Conservation (phyloP, 2,113 vertebrate species). For the Sigmodon hispidus region DNA sequence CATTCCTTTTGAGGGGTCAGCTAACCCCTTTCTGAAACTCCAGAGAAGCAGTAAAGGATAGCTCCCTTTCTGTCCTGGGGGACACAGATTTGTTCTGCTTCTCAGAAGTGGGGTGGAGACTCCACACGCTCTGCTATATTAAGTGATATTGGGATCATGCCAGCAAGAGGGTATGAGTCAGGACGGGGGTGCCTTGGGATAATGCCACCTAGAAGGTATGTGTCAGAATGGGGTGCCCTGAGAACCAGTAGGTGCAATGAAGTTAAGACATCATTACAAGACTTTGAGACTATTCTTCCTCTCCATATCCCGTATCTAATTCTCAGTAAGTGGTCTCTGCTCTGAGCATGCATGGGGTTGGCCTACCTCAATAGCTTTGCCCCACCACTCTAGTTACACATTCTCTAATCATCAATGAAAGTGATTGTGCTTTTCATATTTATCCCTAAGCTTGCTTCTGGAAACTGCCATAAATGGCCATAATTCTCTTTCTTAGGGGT, state of each 20-base stretch:
- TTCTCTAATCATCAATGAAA: not conserved
- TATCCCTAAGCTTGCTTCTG: not conserved
- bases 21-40: not conserved
- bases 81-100: not conserved
- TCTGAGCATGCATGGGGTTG: not conserved
- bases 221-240: not conserved
- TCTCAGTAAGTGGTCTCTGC: not conserved
- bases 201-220: not conserved
- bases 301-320: not conserved
- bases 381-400: fast-evolving
- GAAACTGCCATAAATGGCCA: not conserved
- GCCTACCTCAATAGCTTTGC: not conserved
- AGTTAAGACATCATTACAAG: not conserved
- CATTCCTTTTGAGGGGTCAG: not conserved
- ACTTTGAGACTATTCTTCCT: not conserved
- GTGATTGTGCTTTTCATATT: not conserved
- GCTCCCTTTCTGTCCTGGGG: not conserved
- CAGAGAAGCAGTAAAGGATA: not conserved
- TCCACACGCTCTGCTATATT: not conserved
- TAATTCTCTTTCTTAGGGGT: not conserved
- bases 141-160: not conserved
- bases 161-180: not conserved
- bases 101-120: not conserved
- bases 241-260: fast-evolving
- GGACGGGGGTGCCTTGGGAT: not conserved